Conservation (phyloP, 2,113 vertebrate species). For the Perognathus longimembris region DNA sequence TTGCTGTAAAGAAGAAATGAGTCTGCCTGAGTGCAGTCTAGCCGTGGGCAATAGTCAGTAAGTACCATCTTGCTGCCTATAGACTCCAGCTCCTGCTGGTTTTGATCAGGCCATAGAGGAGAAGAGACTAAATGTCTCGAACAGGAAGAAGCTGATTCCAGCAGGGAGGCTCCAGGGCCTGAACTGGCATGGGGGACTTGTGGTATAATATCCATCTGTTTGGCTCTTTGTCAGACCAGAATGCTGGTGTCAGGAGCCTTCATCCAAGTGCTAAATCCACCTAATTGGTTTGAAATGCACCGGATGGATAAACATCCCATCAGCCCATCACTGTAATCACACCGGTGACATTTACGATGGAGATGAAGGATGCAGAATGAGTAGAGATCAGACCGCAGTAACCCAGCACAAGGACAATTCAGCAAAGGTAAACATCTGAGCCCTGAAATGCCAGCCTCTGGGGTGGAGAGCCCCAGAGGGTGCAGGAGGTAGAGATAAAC, state of each 20-base stretch:
- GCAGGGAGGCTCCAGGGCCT: neutral
- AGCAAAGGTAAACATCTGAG: neutral
- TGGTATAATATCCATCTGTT: constrained; percentile 50
- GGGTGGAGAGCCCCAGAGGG: neutral
- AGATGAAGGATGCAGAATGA: constrained; percentile 52
- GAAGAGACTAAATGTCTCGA: constrained; percentile 46
- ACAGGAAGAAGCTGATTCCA: constrained; percentile 54
- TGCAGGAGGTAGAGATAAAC: neutral
- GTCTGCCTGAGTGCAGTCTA: neutral
- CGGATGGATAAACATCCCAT: constrained; percentile 65
- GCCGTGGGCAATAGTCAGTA: neutral
- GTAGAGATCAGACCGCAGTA: constrained; percentile 50
- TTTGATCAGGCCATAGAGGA: constrained; percentile 37
- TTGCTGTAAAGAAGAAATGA: neutral
- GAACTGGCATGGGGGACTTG: neutral
- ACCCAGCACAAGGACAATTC: neutral
- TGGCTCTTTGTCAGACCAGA: constrained; percentile 52
- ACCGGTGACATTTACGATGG: constrained; percentile 66
- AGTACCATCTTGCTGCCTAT: constrained; percentile 5
- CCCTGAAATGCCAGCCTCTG: neutral
- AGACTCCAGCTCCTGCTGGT: neutral
- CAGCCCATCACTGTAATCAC: constrained; percentile 56
- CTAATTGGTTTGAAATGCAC: constrained; percentile 77
- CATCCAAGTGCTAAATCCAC: constrained; percentile 70
- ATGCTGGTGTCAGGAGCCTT: constrained; percentile 51